Base-by-base conservation (phyloP, 2,113 vertebrate genomes). In the Barbus barbus region DNA sequence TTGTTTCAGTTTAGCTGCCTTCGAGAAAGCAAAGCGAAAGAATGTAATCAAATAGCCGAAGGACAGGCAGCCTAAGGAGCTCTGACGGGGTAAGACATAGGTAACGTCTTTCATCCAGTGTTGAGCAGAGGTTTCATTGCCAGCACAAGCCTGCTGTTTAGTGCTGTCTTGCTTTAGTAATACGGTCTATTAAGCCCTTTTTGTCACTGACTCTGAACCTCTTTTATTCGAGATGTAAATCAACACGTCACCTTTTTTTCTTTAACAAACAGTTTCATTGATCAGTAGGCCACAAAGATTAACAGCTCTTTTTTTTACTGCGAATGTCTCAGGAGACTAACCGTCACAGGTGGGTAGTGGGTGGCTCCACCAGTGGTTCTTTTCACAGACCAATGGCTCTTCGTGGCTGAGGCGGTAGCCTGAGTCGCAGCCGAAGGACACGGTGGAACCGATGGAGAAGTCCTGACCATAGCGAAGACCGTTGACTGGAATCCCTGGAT, bases 301-400 rank as follows among this genome's bases (percentile, higher is more conserved):
- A 3, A 24, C 73, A 22, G 26, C 3, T 53, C 6, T 16, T 44
- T 28, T n/a, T 65, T 41, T 3, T 5, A 22, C 41, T 46, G 3
- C 9, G 26, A 46, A 63, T 63, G 56, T 61, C 58, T 28, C 2
- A 67, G 58, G 48, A 80, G 83, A 78, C 93, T 92, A 94, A 99
- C 98, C 98, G 28, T 99, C 97, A 92, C 98, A 99, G 8, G 96
- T 97, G 44, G 98, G 98, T 11, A 99, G 94, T 9, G 97, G 92
- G 81, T 99, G 97, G 91, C 97, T 99, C 98, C 98, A 99, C 98
- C 98, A 99, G 88, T 99, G 97, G 90, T 98, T 99, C 93, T 99
- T 99, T 91, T 99, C 98, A 90, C 98, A 99, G 0, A 98, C 91
- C 31, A 99, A 94, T 0, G 98, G 98, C 28, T 99, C 98, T 87